Evolutionary conservation across 1,140 invertebrate genomes (phyloP), one percentile per base, ranked within the genome.

Genomic region (Xylocopa sonorina): DNA sequence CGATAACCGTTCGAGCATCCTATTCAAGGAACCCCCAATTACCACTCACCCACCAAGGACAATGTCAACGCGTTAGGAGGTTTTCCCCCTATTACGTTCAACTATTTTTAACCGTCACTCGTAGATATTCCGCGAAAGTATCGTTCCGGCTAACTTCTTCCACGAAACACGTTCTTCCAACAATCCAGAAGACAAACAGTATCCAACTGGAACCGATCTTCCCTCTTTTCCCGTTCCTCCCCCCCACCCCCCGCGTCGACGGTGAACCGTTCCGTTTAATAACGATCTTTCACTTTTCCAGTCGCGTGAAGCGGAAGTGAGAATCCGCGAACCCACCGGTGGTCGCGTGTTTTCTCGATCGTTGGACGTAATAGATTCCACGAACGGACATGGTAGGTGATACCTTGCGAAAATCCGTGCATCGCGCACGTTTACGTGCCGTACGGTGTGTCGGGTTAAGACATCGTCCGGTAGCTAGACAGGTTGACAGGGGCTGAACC

Each of bases 401-500:
- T 82, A 84, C 86, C 86, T 87, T 86, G 85, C 82, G 82, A 88
- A 85, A 88, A 88, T 83, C 81, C 80, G 72, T 82, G 73, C 78
- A 78, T 82, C 82, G 77, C 78, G 79, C 84, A 72, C 78, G 67
- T 83, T 76, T 79, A 80, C 72, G 78, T 84, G 84, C 55, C 67
- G 79, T 78, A 78, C 24, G 50, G 68, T 50, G 55, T 69, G 73
- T 81, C 82, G 72, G 88, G 89, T 90, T 90, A 90, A 90, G 89
- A 90, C 89, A 88, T 90, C 89, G 89, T 80, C 73, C 82, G 78
- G 84, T 81, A 87, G 84, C 82, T 86, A 90, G 89, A 90, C 88
- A 90, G 88, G 82, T 91, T 91, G 90, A 91, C 90, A 91, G 89
- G 83, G 88, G 83, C 90, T 90, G 90, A 88, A 90, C 90, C 90